Conservation (phyloP, 2,113 vertebrate genomes). For the Conger conger region DNA sequence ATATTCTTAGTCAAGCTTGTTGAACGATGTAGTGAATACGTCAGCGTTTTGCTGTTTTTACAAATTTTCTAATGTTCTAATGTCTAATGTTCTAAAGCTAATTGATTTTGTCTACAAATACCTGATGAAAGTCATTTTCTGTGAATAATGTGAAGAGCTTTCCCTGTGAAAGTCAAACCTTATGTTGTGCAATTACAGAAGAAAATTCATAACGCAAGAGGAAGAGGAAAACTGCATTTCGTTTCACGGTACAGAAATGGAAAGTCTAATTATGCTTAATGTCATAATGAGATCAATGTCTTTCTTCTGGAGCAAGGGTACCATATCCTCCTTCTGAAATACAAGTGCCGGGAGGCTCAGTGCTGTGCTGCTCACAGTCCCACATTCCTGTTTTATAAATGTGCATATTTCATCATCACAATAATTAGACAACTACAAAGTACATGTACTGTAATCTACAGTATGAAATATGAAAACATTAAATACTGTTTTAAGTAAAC, state of each 20-base stretch:
- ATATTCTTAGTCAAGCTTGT: neutral
- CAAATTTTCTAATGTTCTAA: too few relatives aligned
- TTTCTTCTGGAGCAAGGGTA: too few relatives aligned
- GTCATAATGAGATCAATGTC: too few relatives aligned
- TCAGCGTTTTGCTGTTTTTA: neutral
- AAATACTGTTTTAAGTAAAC: too few relatives aligned
- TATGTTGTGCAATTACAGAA: neutral
- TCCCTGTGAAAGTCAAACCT: neutral
- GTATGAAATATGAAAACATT: too few relatives aligned
- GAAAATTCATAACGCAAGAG: neutral
- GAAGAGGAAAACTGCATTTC: neutral
- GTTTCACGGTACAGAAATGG: neutral
- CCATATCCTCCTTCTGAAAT: too few relatives aligned
- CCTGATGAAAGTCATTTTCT: neutral
- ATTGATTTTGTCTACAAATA: neutral
- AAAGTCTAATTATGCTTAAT: too few relatives aligned
- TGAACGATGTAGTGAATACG: neutral
- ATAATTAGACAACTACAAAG: neutral
- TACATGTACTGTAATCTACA: neutral
- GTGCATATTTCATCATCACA: too few relatives aligned
- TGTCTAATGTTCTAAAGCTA: neutral
- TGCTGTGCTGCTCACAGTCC: too few relatives aligned
- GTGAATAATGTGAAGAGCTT: neutral
- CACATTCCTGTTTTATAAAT: too few relatives aligned
- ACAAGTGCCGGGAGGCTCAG: too few relatives aligned